Conservation (phyloP, 1,140 invertebrate genomes). For the Trinorchestia longiramus region DNA sequence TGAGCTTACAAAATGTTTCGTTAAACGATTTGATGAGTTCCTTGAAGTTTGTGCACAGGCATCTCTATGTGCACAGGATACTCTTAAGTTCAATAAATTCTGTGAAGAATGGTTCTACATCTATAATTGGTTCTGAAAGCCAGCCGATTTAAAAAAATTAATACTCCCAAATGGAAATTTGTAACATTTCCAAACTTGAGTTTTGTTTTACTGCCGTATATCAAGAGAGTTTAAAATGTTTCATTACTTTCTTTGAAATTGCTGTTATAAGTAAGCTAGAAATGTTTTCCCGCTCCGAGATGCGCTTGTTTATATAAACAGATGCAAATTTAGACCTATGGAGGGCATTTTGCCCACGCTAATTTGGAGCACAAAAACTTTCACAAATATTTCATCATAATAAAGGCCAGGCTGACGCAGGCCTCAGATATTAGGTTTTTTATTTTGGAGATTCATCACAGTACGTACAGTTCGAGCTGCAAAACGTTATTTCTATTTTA, state of each 20-base stretch:
- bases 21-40: no score
- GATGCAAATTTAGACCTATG: slow-evolving; percentile 8
- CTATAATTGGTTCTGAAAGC: neutral
- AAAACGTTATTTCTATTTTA: neutral
- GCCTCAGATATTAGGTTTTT: neutral
- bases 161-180: neutral
- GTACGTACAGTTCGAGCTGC: neutral
- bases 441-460: neutral
- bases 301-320: neutral
- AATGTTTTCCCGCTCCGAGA: neutral
- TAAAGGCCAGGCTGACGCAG: neutral
- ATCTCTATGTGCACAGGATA: no score
- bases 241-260: neutral
- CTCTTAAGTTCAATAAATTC: neutral
- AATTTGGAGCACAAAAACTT: slow-evolving; percentile 6
- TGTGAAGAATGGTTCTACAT: neutral
- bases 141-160: neutral
- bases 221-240: neutral
- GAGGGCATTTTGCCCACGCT: neutral
- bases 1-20: no score
- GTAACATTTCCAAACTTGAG: neutral
- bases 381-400: slow-evolving; percentile 31
- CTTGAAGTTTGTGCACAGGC: no score
- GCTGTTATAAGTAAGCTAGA: neutral
- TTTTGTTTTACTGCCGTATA: neutral